phyloP scores from a whole-genome alignment of 2,113 vertebrate species.

The Andinoacara biseriatus region DNA sequence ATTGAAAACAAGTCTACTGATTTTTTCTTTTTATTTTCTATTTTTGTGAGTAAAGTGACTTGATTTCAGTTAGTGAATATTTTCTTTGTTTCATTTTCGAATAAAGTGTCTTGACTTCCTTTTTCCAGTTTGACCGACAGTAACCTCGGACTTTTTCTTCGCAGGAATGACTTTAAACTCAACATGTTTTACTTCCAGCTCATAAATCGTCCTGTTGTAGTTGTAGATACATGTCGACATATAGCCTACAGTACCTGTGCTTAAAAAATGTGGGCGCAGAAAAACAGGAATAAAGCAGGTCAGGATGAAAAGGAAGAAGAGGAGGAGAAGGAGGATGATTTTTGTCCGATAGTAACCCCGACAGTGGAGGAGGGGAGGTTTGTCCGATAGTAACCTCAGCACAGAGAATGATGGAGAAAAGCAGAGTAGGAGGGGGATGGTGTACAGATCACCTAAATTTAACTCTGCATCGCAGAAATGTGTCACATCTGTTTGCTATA shows the following conservation, averaged over 20 bases:
- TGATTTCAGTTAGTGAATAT: not conserved
- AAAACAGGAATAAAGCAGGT: conserved; percentile 1
- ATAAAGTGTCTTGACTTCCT: not conserved
- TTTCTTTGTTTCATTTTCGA: not conserved
- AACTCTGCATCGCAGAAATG: conserved; percentile 29
- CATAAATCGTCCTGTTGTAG: not conserved
- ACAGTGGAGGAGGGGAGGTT: conserved; percentile 52
- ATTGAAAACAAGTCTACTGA: not conserved
- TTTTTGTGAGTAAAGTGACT: not conserved
- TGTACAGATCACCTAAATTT: conserved; percentile 56
- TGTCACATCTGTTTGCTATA: conserved; percentile 23
- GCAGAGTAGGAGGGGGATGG: conserved; percentile 25
- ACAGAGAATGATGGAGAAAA: conserved; percentile 13
- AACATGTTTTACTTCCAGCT: not conserved
- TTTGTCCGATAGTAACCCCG: conserved; percentile 78
- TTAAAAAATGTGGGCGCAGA: not conserved
- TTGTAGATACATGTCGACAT: not conserved
- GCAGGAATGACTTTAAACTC: conserved; percentile 4
- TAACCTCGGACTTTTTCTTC: conserved; percentile 38
- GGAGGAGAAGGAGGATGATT: conserved; percentile 32
- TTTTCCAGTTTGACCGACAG: conserved; percentile 45
- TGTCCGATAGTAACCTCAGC: conserved; percentile 81
- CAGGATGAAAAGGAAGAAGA: conserved; percentile 3
- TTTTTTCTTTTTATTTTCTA: not conserved
- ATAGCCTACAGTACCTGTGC: not conserved